Evolutionary conservation across 1,140 invertebrate species (phyloP), one percentile per base, ranked within the genome.

Genomic region (Drosophila tsacasi): DNA sequence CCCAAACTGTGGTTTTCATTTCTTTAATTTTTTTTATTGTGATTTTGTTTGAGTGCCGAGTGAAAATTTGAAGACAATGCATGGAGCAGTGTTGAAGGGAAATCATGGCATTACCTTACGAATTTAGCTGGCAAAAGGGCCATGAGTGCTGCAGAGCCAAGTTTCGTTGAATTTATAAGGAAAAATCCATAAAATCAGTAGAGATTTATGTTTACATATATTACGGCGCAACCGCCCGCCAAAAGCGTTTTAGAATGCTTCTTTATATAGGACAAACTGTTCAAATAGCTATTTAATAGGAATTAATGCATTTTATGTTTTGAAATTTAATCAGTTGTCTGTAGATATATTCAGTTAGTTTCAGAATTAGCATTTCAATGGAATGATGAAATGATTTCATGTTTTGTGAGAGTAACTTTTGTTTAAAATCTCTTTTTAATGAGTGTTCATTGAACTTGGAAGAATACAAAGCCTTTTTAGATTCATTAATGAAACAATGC

Each of bases 1-100:
- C 65, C 54, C 71, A 73, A 27, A 10, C 25, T 72, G 63, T 73
- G 52, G 69, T 72, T 69, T 67, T 69, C 42, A 71, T 72, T 73
- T 69, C 10, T 68, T 25, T 25, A 17, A 32, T 21, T 66, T 66
- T 66, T 54, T 58, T 72, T 72, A 30, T 35, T 55, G 52, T 62
- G 60, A 21, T 54, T 49, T 30, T 19, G 49, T 27, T 27, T 15
- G 27, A 23, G 52, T 57, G 54, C 39, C 15, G 54, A 57, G 54
- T 57, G 54, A 39, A 25, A 57, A 25, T n/a, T 3, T 12, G 15
- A 52, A 52, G 50, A 8, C 12, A 52, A 25, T 39, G 54, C 35
- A n/a, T 57, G 15, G 10, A 10, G 1, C 12, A 57, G 54, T 57
- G 54, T 39, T 37, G 54, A 25, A 57, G 54, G 19, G 23, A 57